phyloP scores from a whole-genome alignment of 2,888 invertebrate genomes.

The Dexiosoma caninum region DNA sequence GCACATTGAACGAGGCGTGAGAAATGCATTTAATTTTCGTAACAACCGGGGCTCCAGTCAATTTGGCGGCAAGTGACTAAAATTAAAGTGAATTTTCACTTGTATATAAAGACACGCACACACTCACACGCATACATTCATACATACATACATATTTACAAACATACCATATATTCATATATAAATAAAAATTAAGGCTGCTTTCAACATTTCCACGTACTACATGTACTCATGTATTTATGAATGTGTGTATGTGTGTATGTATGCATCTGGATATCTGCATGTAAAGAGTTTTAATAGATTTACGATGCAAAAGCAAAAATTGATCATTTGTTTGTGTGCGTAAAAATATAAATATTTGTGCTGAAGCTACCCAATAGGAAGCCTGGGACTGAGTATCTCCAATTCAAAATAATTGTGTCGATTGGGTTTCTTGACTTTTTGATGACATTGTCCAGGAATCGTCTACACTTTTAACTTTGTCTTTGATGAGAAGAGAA shows the following conservation, averaged over 20 bases:
- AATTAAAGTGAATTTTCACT: slow-evolving; percentile 30
- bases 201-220: no score
- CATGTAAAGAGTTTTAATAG: background rate
- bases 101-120: background rate
- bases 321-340: background rate
- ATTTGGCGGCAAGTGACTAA: slow-evolving; percentile 66
- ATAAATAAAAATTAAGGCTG: slow-evolving; percentile 20
- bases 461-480: no score
- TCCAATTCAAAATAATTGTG: no score
- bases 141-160: background rate
- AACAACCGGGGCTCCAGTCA: slow-evolving; percentile 70
- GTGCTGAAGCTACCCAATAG: no score
- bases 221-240: background rate
- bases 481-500: no score
- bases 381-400: no score
- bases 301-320: background rate
- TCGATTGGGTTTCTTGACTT: no score
- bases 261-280: no score
- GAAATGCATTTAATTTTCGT: slow-evolving; percentile 67
- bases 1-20: slow-evolving; percentile 49
- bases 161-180: background rate
- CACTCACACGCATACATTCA: background rate
- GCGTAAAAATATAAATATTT: background rate
- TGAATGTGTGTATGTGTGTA: background rate
- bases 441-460: no score